These are phyloP conservation scores for Helleia helle DNA, from an alignment of 2,888 invertebrate genomes.

Conservation along the genomic window DNA sequence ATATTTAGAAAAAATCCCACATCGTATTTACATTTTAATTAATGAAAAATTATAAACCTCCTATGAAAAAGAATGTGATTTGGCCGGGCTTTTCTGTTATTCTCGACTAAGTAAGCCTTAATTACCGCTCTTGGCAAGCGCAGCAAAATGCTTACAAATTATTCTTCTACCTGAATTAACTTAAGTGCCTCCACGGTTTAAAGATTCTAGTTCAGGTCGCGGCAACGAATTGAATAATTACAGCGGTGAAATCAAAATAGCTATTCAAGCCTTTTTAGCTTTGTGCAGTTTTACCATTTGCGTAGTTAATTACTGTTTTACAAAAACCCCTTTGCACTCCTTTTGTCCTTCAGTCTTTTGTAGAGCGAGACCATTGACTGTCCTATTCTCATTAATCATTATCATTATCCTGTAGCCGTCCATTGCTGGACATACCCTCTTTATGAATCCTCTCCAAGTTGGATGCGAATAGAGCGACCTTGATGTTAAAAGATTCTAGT, in stretches of 20 bases:
- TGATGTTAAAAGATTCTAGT: slow-evolving; percentile 10
- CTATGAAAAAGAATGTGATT: slow-evolving; percentile 13
- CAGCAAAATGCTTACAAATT: slow-evolving; percentile 18
- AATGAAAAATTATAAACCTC: neutral
- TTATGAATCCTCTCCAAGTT: too few relatives aligned
- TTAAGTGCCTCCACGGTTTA: slow-evolving; percentile 13
- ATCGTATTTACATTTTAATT: neutral
- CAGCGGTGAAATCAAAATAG: neutral
- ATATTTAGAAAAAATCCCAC: too few relatives aligned
- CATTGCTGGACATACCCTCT: too few relatives aligned
- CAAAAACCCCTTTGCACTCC: too few relatives aligned
- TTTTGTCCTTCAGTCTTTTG: too few relatives aligned
- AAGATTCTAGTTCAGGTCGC: slow-evolving; percentile 3
- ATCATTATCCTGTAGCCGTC: too few relatives aligned
- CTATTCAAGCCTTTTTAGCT: neutral
- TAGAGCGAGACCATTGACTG: too few relatives aligned
- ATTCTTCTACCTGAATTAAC: slow-evolving; percentile 21
- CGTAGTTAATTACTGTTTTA: neutral
- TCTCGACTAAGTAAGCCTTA: slow-evolving; percentile 19
- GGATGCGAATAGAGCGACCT: too few relatives aligned
- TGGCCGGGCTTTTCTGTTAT: slow-evolving; percentile 15
- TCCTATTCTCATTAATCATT: too few relatives aligned
- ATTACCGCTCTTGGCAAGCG: slow-evolving; percentile 19
- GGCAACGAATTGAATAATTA: slow-evolving; percentile 5
- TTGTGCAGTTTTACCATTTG: neutral